These are phyloP conservation scores for Ellobius talpinus DNA, from an alignment of 2,113 vertebrate species.

Conservation along the genomic window DNA sequence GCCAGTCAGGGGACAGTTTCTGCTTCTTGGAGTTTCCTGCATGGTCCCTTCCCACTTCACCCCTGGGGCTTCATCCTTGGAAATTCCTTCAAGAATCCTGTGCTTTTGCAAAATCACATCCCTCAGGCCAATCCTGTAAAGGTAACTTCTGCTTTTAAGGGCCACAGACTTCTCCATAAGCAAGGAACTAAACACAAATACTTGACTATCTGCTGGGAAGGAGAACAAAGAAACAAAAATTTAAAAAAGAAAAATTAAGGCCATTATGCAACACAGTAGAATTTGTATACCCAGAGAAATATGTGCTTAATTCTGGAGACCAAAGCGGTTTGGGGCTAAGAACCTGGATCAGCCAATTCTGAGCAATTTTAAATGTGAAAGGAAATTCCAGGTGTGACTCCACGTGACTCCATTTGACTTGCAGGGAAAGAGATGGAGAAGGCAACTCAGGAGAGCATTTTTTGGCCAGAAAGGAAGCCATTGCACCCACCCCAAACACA, in stretches of 20 bases:
- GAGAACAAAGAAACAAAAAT: neutral
- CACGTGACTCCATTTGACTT: neutral
- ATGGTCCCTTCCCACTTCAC: neutral
- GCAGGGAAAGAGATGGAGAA: neutral
- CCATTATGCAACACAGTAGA: neutral
- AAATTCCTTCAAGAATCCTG: slow-evolving; percentile 3
- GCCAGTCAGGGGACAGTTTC: neutral
- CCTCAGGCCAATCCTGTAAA: neutral
- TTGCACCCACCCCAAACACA: neutral
- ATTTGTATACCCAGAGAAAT: neutral
- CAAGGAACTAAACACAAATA: neutral
- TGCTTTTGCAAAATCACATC: neutral
- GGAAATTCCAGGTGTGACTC: neutral
- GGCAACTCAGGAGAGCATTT: neutral
- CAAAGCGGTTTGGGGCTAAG: neutral
- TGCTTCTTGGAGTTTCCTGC: neutral
- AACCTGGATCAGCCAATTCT: neutral
- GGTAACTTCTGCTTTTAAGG: neutral
- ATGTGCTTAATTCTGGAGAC: slow-evolving; percentile 11
- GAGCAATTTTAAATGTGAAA: neutral
- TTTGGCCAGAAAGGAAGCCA: neutral
- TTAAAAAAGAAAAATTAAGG: neutral
- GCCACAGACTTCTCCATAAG: slow-evolving; percentile 7
- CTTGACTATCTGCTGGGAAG: slow-evolving; percentile 9
- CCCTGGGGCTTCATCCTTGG: neutral